A percentile compares a stretch with the other conserved stretches of the same genome.
Conservation (phyloP, 2,888 invertebrate genomes). For the Gryllus longicercus region DNA sequence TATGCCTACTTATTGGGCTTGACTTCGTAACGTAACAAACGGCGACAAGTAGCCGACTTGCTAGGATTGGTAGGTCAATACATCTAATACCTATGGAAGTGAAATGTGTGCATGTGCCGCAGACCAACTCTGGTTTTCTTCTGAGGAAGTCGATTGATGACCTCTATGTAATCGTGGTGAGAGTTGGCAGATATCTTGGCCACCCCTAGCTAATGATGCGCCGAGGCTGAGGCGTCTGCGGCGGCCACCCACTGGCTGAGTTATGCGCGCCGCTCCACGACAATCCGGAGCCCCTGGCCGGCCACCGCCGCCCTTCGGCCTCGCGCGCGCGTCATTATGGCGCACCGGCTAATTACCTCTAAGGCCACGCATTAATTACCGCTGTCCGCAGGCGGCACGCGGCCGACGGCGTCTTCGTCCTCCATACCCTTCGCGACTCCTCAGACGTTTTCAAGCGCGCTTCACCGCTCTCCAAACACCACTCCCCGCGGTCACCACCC, state of each 20-base stretch:
- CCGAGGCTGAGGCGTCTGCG: background rate
- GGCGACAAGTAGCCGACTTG: no score
- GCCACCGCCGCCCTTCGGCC: background rate
- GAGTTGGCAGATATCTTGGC: background rate
- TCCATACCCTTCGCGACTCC: background rate
- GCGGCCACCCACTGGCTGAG: background rate
- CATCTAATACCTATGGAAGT: no score
- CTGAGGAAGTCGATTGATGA: no score
- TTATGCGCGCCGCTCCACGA: slow-evolving; percentile 1
- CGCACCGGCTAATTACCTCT: slow-evolving; percentile 3
- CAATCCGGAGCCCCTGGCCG: background rate
- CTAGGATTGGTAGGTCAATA: no score
- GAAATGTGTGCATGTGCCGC: no score
- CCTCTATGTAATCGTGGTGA: no score
- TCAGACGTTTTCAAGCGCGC: background rate
- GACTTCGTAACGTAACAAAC: no score
- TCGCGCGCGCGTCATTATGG: background rate
- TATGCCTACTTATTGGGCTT: no score
- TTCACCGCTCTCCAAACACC: background rate
- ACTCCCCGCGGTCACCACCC: no score
- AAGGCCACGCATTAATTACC: slow-evolving; percentile 1
- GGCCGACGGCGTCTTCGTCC: background rate
- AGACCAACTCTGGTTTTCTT: no score
- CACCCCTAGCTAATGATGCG: slow-evolving; percentile 8
- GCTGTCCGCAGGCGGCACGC: background rate